Base-by-base conservation (phyloP, 2,888 invertebrate species). In the Notocelia uddmanniana region DNA sequence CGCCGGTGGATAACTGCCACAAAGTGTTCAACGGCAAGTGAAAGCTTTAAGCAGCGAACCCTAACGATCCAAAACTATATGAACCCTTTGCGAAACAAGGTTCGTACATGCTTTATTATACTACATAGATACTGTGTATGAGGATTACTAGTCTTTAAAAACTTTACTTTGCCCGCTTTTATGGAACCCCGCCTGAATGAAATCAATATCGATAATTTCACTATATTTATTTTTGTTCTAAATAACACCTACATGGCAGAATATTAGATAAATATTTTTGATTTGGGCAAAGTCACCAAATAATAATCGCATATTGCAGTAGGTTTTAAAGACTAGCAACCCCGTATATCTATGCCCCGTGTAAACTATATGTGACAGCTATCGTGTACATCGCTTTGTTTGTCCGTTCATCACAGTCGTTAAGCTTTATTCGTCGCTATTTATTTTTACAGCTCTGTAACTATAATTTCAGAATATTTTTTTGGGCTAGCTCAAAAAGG, bases 1-100 rank as follows among this genome's bases (percentile, higher is more conserved):
- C 0, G n/a, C n/a, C 45, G 45, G n/a, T 45, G 13, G n/a, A 45
- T 8, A 45, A 5, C 41, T 1, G 15, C 15, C 41, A n/a, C 8
- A 31, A 5, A 55, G 52, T 31, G 13, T 54, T 21, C 34, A 34
- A 55, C 45, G 55, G 55, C 41, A 63, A 64, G 69, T 66, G 59
- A 57, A 66, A 13, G 34, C 50, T 48, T 71, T 63, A n/a, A 34
- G 37, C 57, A 57, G 57, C 15, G 54, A 50, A 66, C 41, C n/a
- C 19, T 54, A 70, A 74, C 66, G 55, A 64, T 10, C 52, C 18
- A 68, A 54, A 69, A 62, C 55, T 54, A 63, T 74, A 62, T 76
- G 77, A 88, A 87, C 83, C 89, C 90, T 89, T 90, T 88, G 76
- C 79, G 81, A 80, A 79, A 82, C 89, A 90, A 91, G 91, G 91